phyloP scores from a whole-genome alignment of 2,797 vertebrate genomes.

The Myiotriccus ornatus region DNA sequence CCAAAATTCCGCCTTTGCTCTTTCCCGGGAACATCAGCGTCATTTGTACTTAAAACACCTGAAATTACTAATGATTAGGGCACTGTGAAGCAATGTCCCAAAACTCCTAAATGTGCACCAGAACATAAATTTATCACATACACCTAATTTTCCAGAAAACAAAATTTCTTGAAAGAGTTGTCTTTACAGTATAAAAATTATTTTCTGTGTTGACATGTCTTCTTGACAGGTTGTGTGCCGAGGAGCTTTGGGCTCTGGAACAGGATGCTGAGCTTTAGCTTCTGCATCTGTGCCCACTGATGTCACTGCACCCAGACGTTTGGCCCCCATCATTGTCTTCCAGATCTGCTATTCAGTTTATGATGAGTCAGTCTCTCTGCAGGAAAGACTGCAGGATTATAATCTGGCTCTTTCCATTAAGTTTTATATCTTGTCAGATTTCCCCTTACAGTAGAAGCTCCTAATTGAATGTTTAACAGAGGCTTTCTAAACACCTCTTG shows the following conservation, averaged over 20 bases:
- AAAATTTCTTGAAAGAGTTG: neutral
- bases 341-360: neutral
- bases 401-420: neutral
- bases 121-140: neutral
- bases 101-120: neutral
- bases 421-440: neutral
- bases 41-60: neutral
- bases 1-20: neutral
- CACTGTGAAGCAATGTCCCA: neutral
- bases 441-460: neutral
- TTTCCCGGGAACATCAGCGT: neutral
- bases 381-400: neutral
- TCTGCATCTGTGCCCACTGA: neutral
- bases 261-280: neutral
- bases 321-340: neutral
- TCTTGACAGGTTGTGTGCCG: neutral
- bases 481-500: neutral
- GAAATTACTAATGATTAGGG: neutral
- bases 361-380: neutral
- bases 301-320: neutral
- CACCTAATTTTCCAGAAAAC: neutral
- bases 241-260: neutral
- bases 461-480: neutral
- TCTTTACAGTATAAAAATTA: neutral
- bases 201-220: neutral